Evolutionary conservation across 2,797 vertebrate species (phyloP), one percentile per base, ranked within the genome.

Genomic region (Craterocephalus amniculus): DNA sequence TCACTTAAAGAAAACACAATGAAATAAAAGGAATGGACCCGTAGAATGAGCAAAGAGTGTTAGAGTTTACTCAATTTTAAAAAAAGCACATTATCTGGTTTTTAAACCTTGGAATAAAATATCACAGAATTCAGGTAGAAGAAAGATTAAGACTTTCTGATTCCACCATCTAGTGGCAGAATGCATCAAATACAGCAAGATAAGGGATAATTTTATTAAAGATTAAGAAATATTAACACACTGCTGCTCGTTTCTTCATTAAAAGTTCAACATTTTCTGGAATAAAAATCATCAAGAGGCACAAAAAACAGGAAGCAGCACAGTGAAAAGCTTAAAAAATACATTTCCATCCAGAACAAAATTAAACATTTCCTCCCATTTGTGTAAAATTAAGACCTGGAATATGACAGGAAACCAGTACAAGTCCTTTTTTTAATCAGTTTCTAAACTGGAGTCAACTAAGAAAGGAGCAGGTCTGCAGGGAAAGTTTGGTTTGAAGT

Each of bases 151-250:
- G 20, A 56, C 20, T 67, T 7, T 27, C 18, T 64, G 22, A 56
- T 40, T 77, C 4, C 78, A 10, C 92, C 90, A 91, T 84, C 91
- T 93, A 89, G 86, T 90, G 91, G 83, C 45, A 1, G 18, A 82
- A 67, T 10, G 0, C 1, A 52, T 36, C 22, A 76, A 35, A 4
- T 36, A 52, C 55, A 81, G 29, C 6, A 58, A 31, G 11, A 70
- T 34, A 16, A 6, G 24, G 10, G 0, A 48, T 36, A 0, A 10
- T 29, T 82, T 78, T 35, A 61, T 45, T 70, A 4, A 36, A 27
- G 63, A 20, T 57, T 4, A n/a, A 34, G 61, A 57, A 54, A 20
- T 3, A 45, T 6, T 51, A 11, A 34, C 4, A 32, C 13, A 56
- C 22, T n/a, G 4, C 49, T 3, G 59, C 1, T 38, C 2, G 13